Evolutionary conservation across 2,888 invertebrate genomes (phyloP).

Genomic region (Callosobruchus maculatus): DNA sequence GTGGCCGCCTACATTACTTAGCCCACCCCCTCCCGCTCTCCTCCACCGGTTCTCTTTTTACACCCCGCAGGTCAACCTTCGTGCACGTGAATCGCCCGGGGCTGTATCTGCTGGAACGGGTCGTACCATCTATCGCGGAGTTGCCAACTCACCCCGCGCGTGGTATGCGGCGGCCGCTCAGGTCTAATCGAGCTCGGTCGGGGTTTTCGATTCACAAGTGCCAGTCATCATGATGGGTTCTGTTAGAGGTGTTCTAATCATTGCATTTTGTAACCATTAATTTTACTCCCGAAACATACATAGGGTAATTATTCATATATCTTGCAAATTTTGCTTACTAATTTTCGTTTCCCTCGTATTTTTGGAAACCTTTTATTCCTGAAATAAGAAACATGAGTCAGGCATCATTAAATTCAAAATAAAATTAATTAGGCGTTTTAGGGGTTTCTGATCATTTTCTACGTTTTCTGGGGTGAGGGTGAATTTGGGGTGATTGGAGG

Average conservation of each 20-base stretch:
- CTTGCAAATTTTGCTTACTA: no score
- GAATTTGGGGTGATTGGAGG: no score
- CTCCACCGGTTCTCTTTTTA: conserved; percentile 39
- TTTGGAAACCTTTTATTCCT: no score
- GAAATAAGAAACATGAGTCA: no score
- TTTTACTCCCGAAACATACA: background rate
- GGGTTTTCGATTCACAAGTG: background rate
- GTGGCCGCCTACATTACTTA: conserved; percentile 40
- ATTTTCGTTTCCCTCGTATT: no score
- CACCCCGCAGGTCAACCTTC: conserved; percentile 31
- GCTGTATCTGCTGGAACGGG: conserved; percentile 23
- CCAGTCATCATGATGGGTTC: background rate
- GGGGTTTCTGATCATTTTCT: no score
- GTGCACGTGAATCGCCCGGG: conserved; percentile 50
- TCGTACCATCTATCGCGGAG: background rate
- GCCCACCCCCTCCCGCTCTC: conserved; percentile 29
- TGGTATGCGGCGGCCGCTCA: background rate
- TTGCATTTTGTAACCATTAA: background rate
- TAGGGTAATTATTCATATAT: no score
- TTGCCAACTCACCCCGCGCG: background rate
- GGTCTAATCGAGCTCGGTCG: background rate
- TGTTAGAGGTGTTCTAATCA: background rate
- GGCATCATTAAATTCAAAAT: no score
- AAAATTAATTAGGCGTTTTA: no score
- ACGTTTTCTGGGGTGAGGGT: no score